Conservation (phyloP, 2,888 invertebrate species). For the Dysmachus trigonus region DNA sequence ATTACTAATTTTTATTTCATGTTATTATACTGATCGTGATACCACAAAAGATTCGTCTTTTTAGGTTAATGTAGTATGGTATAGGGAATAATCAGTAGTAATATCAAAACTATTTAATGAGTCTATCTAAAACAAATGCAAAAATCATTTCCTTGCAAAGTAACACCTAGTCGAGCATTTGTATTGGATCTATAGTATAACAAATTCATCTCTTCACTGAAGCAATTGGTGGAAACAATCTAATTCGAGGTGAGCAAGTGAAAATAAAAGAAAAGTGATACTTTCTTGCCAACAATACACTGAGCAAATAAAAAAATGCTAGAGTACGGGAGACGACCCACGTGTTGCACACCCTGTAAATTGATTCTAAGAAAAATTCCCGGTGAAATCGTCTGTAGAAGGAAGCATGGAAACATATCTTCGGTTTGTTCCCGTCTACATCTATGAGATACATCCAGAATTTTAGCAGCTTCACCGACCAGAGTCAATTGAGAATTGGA, state of each 20-base stretch:
- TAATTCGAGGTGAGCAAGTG: not conserved
- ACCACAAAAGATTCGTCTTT: too few species aligned
- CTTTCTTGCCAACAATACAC: not conserved
- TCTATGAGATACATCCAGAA: not conserved
- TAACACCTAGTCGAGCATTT: not conserved
- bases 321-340: not conserved
- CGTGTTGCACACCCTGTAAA: not conserved
- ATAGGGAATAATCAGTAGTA: too few species aligned
- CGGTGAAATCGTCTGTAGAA: not conserved
- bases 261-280: not conserved
- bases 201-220: not conserved
- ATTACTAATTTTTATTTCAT: too few species aligned
- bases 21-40: too few species aligned
- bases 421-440: not conserved
- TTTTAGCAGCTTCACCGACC: not conserved
- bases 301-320: not conserved
- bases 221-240: not conserved
- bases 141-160: not conserved
- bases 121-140: not conserved
- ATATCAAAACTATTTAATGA: not conserved
- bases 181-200: not conserved
- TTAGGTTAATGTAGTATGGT: too few species aligned
- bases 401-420: not conserved
- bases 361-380: not conserved
- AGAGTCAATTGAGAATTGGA: not conserved